Conservation (phyloP, 2,797 vertebrate genomes). For the Enteromius radiatus region DNA sequence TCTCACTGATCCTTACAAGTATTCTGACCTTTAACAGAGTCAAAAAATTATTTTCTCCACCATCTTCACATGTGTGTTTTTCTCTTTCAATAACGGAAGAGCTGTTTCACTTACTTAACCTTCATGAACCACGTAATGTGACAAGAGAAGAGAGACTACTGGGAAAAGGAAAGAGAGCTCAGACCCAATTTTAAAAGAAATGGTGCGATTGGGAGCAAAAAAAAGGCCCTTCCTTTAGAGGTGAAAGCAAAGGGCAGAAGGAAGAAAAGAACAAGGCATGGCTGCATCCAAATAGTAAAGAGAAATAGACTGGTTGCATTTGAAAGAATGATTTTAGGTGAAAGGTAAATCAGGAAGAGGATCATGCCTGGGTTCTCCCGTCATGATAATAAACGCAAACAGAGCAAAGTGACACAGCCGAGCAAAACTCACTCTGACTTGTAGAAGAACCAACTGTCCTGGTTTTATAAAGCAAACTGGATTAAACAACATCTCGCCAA, state of each 20-base stretch:
- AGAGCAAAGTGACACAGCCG: slow-evolving; percentile 31
- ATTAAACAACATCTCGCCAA: slow-evolving; percentile 9
- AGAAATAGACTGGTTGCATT: slow-evolving; percentile 33
- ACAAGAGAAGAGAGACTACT: slow-evolving; percentile 39
- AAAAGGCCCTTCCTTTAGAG: not conserved
- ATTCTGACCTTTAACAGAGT: slow-evolving; percentile 31
- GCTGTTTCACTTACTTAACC: slow-evolving; percentile 73
- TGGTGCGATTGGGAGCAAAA: not conserved
- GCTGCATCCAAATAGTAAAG: slow-evolving; percentile 3
- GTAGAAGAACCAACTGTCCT: not conserved
- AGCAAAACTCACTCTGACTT: slow-evolving; percentile 5
- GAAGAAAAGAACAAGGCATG: not conserved
- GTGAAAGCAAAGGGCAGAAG: not conserved
- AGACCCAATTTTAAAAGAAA: slow-evolving; percentile 39
- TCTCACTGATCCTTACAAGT: not conserved
- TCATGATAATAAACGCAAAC: slow-evolving; percentile 30
- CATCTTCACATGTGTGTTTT: not conserved
- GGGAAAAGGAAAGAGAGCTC: slow-evolving; percentile 2
- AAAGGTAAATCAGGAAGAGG: slow-evolving; percentile 28
- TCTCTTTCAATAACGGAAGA: slow-evolving; percentile 13
- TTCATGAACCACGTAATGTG: slow-evolving; percentile 68
- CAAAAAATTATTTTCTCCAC: slow-evolving; percentile 11
- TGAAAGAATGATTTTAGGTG: slow-evolving; percentile 16
- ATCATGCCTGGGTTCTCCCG: slow-evolving; percentile 29
- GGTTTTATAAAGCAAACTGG: slow-evolving; percentile 22